These are phyloP conservation scores for Acromyrmex charruanus DNA, from an alignment of 1,140 invertebrate genomes.

Conservation along the genomic window DNA sequence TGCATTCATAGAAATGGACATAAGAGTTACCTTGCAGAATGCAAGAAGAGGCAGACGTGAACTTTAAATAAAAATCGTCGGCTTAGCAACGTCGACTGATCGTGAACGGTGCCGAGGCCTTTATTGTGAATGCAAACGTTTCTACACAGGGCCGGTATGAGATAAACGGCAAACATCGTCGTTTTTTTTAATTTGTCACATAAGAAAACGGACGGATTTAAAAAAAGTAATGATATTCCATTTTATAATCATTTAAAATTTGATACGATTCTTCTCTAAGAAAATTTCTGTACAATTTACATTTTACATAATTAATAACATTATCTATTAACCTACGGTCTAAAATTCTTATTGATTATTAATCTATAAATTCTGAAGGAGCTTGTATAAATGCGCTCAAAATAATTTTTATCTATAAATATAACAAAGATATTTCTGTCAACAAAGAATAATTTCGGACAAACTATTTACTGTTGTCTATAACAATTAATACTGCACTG, in stretches of 20 bases:
- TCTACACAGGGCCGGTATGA: conserved; percentile 16
- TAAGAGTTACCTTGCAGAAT: neutral
- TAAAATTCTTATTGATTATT: neutral
- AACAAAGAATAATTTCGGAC: neutral
- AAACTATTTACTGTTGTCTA: neutral
- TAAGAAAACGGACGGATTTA: neutral
- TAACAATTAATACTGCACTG: neutral
- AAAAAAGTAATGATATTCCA: neutral
- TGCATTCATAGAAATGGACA: too few species aligned
- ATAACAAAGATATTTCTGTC: neutral
- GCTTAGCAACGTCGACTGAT: conserved; percentile 35
- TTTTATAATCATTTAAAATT: neutral
- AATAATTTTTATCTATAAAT: neutral
- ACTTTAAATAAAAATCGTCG: conserved; percentile 9
- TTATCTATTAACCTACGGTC: neutral
- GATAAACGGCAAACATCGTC: neutral
- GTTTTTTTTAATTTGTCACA: neutral
- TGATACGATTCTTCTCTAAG: neutral
- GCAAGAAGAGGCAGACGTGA: neutral
- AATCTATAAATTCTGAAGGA: neutral
- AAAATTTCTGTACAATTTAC: neutral
- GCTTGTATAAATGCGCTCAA: too few species aligned
- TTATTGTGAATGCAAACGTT: conserved; percentile 11
- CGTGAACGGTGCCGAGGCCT: conserved; percentile 30
- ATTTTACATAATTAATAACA: neutral